These are phyloP conservation scores for Brachyopa scutellaris DNA, from an alignment of 2,888 invertebrate species.

Conservation along the genomic window DNA sequence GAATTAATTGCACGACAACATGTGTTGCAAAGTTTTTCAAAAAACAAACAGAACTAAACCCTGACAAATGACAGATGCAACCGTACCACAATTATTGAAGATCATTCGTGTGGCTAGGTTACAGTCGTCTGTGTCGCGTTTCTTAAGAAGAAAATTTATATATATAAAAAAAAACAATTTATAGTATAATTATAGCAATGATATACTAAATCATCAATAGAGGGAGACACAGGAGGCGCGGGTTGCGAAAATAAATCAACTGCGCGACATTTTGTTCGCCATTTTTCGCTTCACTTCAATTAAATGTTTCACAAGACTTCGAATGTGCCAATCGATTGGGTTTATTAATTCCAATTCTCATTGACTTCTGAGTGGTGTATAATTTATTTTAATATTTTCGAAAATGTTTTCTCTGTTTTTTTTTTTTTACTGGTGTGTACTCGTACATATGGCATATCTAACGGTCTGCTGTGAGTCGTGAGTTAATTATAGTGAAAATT, in stretches of 20 bases:
- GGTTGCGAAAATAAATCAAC: constrained; percentile 33
- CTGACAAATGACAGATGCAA: constrained; percentile 22
- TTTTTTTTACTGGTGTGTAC: neutral
- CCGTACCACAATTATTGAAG: constrained; percentile 5
- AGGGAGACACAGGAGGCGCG: neutral
- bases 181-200: constrained; percentile 30
- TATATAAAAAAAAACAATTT: constrained; percentile 36
- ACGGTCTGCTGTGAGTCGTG: constrained; percentile 4
- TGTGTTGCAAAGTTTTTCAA: constrained; percentile 3
- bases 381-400: constrained; percentile 16
- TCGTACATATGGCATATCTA: constrained; percentile 10
- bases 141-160: neutral
- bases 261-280: constrained; percentile 21
- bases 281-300: constrained; percentile 28
- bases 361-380: constrained; percentile 40
- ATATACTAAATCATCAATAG: constrained; percentile 11
- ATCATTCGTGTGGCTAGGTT: constrained; percentile 5
- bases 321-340: constrained; percentile 46
- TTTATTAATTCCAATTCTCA: constrained; percentile 64
- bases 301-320: constrained; percentile 49
- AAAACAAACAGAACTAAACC: neutral
- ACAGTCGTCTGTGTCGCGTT: too few relatives aligned
- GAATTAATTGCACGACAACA: constrained; percentile 13
- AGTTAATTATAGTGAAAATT: constrained; percentile 31
- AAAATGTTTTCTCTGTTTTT: neutral